phyloP scores from a whole-genome alignment of 2,888 invertebrate species.

The Tenthredo livida region DNA sequence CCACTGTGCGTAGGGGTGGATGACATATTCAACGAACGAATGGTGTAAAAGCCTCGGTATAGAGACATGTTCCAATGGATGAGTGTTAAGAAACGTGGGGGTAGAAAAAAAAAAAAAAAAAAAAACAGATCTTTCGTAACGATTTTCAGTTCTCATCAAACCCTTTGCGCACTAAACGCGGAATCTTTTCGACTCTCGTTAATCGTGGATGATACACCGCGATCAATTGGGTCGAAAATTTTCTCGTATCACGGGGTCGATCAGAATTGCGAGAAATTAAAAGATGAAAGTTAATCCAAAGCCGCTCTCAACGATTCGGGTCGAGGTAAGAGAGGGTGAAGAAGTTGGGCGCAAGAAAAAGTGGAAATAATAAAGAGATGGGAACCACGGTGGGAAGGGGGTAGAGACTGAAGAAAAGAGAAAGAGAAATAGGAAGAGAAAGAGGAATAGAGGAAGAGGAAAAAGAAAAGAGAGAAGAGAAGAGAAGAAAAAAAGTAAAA shows the following conservation, averaged over 20 bases:
- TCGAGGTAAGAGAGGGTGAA: slow-evolving; percentile 6
- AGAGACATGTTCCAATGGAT: not conserved
- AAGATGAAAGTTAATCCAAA: slow-evolving; percentile 42
- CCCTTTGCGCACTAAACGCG: not conserved
- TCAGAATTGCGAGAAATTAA: slow-evolving; percentile 9
- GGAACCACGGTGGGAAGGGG: not conserved
- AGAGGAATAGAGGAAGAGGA: not conserved
- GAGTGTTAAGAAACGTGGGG: not conserved
- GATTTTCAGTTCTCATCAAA: not conserved
- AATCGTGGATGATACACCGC: slow-evolving; percentile 7
- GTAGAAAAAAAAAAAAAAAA: too few relatives aligned
- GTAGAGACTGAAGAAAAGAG: not conserved
- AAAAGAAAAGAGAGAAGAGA: not conserved
- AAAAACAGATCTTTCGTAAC: not conserved
- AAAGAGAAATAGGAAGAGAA: not conserved
- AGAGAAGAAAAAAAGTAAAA: not conserved
- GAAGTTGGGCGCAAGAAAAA: not conserved
- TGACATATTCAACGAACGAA: not conserved
- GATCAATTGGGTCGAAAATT: slow-evolving; percentile 41
- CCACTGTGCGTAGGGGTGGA: not conserved
- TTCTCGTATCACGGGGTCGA: slow-evolving; percentile 20
- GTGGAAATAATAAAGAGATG: not conserved
- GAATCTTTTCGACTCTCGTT: not conserved
- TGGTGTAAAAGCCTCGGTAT: not conserved
- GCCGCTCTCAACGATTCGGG: not conserved